phyloP scores from a whole-genome alignment of 1,140 invertebrate species.

The Drosophila pectinifera region DNA sequence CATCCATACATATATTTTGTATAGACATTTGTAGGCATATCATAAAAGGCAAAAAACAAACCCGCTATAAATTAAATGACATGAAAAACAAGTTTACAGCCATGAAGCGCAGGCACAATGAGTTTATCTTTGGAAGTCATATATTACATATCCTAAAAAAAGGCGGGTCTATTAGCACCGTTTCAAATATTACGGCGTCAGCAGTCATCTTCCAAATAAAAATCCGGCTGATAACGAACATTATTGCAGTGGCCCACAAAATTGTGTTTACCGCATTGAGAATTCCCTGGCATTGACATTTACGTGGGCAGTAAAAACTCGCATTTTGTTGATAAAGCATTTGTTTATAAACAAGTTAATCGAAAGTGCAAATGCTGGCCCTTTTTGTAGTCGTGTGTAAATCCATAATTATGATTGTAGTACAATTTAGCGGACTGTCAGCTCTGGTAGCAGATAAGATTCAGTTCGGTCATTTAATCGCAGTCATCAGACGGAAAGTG shows the following conservation, averaged over 20 bases:
- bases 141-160: conserved; percentile 13
- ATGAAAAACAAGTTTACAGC: conserved; percentile 11
- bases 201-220: background rate
- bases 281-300: conserved; percentile 57
- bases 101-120: background rate
- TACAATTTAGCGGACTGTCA: conserved; percentile 38
- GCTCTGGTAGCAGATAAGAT: conserved; percentile 41
- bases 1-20: background rate
- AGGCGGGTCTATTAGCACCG: background rate
- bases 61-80: background rate
- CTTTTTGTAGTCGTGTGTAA: conserved; percentile 33
- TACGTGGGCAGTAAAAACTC: conserved; percentile 17
- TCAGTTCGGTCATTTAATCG: conserved; percentile 15
- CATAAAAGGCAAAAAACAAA: background rate
- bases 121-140: background rate
- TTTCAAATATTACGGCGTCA: background rate
- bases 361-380: conserved; percentile 11
- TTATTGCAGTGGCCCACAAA: conserved; percentile 5
- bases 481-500: conserved; percentile 34
- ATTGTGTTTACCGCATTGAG: conserved; percentile 16
- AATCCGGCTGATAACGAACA: conserved; percentile 45
- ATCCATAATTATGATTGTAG: conserved; percentile 44
- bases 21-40: background rate
- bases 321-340: conserved; percentile 50
- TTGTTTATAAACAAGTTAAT: conserved; percentile 17